Evolutionary conservation across 2,797 vertebrate genomes (phyloP).

Genomic region (Apodemus agrarius): DNA sequence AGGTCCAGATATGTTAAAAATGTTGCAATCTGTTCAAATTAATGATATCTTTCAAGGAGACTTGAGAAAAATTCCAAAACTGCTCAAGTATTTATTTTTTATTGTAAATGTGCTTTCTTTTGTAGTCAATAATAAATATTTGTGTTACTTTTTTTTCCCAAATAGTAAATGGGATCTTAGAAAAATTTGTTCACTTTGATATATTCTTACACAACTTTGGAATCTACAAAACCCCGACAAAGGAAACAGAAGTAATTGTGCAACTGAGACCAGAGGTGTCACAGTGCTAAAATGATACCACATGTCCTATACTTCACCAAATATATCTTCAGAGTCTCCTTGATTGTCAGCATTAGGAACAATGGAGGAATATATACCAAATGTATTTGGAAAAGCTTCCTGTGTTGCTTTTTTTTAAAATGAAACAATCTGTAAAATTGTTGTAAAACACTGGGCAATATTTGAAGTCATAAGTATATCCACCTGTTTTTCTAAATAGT

Average conservation of each 20-base stretch:
- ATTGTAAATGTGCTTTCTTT: conserved; percentile 88
- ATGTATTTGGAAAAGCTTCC: conserved; percentile 86
- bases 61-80: conserved; percentile 23
- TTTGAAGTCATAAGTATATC: conserved; percentile 99
- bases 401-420: conserved; percentile 92
- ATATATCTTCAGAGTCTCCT: conserved; percentile 82
- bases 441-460: conserved; percentile 98
- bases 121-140: conserved; percentile 88
- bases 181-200: conserved; percentile 82
- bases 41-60: not conserved
- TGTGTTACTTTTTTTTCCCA: conserved; percentile 82
- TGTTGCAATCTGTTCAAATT: not conserved
- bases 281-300: conserved; percentile 62
- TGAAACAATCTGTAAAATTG: conserved; percentile 98
- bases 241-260: conserved; percentile 87
- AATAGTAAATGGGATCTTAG: conserved; percentile 87
- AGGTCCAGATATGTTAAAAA: not conserved
- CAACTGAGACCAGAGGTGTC: conserved; percentile 87
- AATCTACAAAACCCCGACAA: conserved; percentile 84
- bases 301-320: conserved; percentile 84
- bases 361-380: conserved; percentile 89
- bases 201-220: conserved; percentile 84
- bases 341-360: conserved; percentile 83
- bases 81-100: not conserved
- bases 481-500: conserved; percentile 98